Evolutionary conservation across 2,797 vertebrate genomes (phyloP).

Genomic region (Darevskia nairensis): DNA sequence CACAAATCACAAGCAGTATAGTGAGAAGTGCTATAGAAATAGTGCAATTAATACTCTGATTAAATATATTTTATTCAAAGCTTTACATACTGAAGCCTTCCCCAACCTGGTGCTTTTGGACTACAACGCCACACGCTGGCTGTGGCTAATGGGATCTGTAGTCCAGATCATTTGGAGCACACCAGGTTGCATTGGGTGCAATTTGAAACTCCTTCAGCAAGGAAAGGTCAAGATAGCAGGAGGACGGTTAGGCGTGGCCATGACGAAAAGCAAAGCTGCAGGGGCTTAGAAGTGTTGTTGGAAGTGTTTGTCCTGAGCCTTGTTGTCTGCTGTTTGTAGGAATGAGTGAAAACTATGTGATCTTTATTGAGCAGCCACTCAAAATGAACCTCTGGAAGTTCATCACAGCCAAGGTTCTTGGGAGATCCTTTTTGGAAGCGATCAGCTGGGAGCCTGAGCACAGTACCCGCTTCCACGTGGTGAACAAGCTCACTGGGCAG

Average conservation of each 20-base stretch:
- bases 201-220: background rate
- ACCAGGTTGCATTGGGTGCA: background rate
- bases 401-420: constrained; percentile 81
- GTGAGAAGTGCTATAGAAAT: background rate
- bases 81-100: background rate
- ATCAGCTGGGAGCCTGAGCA: constrained; percentile 90
- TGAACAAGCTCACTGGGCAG: constrained; percentile 90
- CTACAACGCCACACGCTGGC: too few species aligned
- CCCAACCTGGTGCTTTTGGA: too few species aligned
- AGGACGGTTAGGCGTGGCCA: background rate
- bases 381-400: constrained; percentile 90
- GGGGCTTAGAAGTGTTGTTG: background rate
- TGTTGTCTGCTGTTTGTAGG: constrained; percentile 73
- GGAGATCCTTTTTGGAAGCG: constrained; percentile 81
- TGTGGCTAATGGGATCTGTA: too few species aligned
- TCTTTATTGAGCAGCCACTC: constrained; percentile 93
- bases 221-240: background rate
- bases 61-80: background rate
- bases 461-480: constrained; percentile 87
- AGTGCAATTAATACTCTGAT: background rate
- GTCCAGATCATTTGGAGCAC: too few species aligned
- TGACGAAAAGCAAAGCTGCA: too few species aligned
- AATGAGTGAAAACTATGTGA: constrained; percentile 93
- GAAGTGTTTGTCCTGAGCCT: background rate
- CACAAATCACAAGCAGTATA: background rate